A percentile compares a stretch with the other conserved stretches of the same genome.
Conservation (phyloP, 1,140 invertebrate genomes). For the Bombus vancouverensis region DNA sequence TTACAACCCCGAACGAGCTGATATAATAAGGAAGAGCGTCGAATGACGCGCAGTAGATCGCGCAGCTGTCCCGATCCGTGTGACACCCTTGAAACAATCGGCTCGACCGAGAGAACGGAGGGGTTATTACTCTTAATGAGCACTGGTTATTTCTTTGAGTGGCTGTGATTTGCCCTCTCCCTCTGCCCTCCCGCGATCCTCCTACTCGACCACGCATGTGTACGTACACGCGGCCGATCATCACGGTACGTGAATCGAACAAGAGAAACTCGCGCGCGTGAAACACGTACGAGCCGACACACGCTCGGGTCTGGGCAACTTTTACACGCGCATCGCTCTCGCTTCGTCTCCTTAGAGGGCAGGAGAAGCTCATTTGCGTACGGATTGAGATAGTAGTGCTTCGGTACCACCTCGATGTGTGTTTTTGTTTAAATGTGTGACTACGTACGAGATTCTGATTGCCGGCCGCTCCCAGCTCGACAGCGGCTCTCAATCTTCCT, state of each 20-base stretch:
- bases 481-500: conserved; percentile 55
- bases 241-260: too few species aligned
- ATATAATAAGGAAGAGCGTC: conserved; percentile 76
- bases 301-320: background rate
- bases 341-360: conserved; percentile 70
- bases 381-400: conserved; percentile 81
- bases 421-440: conserved; percentile 77
- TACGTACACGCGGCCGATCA: background rate
- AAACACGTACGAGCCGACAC: conserved; percentile 26
- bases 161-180: conserved; percentile 77
- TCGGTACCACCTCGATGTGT: conserved; percentile 72
- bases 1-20: conserved; percentile 39
- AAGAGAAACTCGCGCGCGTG: background rate
- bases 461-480: conserved; percentile 69
- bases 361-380: conserved; percentile 79
- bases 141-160: conserved; percentile 81
- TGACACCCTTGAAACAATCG: conserved; percentile 81
- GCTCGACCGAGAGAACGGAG: conserved; percentile 62
- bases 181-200: conserved; percentile 47
- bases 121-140: conserved; percentile 81
- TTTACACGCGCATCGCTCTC: conserved; percentile 67
- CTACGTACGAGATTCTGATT: conserved; percentile 76
- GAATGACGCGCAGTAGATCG: conserved; percentile 64
- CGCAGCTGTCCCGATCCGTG: conserved; percentile 72
- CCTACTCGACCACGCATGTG: conserved; percentile 25